These are phyloP conservation scores for Mya arenaria DNA, from an alignment of 1,140 invertebrate species.

Conservation along the genomic window DNA sequence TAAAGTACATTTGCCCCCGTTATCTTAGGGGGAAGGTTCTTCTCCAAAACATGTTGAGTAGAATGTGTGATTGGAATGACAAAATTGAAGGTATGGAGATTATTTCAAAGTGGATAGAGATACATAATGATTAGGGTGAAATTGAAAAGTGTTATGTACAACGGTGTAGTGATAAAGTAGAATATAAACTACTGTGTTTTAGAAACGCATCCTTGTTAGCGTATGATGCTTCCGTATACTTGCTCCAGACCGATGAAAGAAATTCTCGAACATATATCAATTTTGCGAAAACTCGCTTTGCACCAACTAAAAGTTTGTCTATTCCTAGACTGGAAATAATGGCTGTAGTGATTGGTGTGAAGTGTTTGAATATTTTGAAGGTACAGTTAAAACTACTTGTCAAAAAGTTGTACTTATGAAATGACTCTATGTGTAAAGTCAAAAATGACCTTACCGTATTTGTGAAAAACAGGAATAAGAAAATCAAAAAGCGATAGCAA, in stretches of 20 bases:
- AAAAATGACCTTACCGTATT: no score
- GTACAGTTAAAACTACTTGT: background rate
- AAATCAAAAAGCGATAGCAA: no score
- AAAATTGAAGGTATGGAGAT: background rate
- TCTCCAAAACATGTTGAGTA: no score
- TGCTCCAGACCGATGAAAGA: background rate
- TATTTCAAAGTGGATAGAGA: background rate
- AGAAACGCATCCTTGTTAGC: background rate
- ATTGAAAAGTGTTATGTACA: background rate
- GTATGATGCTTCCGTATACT: background rate
- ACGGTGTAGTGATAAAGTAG: background rate
- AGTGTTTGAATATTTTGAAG: background rate
- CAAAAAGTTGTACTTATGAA: background rate
- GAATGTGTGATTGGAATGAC: no score
- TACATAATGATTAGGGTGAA: background rate
- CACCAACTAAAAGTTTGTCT: background rate
- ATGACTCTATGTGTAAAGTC: background rate
- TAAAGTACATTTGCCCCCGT: no score
- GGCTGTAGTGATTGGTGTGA: background rate
- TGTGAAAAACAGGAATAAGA: no score
- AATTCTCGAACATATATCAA: background rate
- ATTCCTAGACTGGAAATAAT: background rate
- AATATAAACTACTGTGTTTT: background rate
- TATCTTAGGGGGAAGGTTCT: no score
- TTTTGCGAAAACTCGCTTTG: background rate